Evolutionary conservation across 53 echinoderm and acorn worm genomes (phyloP).

Genomic region (Hippasteria phrygiana): DNA sequence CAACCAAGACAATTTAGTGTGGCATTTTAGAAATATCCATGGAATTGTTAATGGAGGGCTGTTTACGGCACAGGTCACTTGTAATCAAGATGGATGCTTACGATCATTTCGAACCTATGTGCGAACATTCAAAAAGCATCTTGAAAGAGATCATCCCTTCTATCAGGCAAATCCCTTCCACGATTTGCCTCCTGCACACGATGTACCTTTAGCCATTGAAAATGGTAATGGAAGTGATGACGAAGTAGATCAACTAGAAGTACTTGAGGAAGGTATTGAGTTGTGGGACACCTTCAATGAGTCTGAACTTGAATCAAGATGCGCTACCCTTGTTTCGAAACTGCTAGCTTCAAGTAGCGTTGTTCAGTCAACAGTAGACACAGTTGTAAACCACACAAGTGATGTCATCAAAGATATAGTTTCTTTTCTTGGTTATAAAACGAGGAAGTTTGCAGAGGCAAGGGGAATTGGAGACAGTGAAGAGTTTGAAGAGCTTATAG

Average conservation of each 20-base stretch:
- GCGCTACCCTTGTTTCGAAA: conserved; percentile 1
- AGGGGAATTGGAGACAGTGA: conserved; percentile 55
- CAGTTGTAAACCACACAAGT: conserved; percentile 47
- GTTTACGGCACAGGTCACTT: conserved; percentile 38
- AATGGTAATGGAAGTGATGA: conserved; percentile 1
- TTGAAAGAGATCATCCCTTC: not conserved
- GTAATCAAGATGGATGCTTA: conserved; percentile 52
- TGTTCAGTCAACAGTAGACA: conserved; percentile 28
- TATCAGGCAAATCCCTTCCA: not conserved
- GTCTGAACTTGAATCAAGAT: conserved; percentile 10
- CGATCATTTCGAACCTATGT: conserved; percentile 25
- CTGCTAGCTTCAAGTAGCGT: conserved; percentile 29
- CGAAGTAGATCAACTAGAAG: not conserved
- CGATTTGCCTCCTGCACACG: not conserved
- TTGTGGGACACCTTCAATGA: conserved; percentile 34
- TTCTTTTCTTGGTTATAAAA: conserved; percentile 44
- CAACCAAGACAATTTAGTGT: conserved; percentile 45
- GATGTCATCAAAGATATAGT: conserved; percentile 56
- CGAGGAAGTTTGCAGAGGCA: conserved; percentile 52
- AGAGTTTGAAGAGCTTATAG: conserved; percentile 40
- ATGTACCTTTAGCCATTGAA: not conserved
- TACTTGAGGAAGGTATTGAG: not conserved
- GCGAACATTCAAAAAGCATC: conserved; percentile 6
- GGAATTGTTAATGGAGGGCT: conserved; percentile 43
- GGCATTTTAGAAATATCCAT: conserved; percentile 68